Conservation (phyloP, 2,888 invertebrate species). For the Phyto melanocephala region DNA sequence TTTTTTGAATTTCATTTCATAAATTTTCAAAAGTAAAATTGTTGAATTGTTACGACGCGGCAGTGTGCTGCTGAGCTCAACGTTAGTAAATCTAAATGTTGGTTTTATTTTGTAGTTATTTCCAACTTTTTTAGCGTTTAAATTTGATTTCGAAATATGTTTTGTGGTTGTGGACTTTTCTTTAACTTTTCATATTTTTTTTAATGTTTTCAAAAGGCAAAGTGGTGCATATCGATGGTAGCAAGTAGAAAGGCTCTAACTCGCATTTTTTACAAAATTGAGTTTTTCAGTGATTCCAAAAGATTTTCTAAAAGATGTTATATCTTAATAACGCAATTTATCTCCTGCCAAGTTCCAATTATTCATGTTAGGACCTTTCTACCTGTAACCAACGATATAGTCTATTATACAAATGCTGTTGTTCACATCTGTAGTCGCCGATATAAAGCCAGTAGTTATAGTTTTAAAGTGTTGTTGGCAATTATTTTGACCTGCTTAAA, state of each 20-base stretch:
- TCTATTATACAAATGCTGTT: background rate
- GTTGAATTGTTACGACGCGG: constrained; percentile 21
- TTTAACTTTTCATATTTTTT: background rate
- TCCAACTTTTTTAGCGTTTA: constrained; percentile 7
- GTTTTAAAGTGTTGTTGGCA: constrained; percentile 51
- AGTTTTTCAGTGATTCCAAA: no score
- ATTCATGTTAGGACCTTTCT: no score
- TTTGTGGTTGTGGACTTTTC: background rate
- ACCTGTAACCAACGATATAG: no score
- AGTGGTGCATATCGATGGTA: background rate
- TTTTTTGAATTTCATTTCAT: constrained; percentile 58
- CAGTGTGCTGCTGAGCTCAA: background rate
- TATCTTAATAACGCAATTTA: no score
- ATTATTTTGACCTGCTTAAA: constrained; percentile 56
- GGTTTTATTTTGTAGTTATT: constrained; percentile 20
- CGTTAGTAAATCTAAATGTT: background rate
- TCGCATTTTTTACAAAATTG: no score
- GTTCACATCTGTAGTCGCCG: background rate
- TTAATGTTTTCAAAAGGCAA: background rate
- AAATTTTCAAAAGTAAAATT: constrained; percentile 49
- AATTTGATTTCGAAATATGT: constrained; percentile 35
- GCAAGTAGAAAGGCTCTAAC: no score
- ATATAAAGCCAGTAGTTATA: constrained; percentile 3
- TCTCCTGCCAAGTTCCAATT: no score
- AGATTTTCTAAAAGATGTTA: no score